Percentiles rank a stretch among this genome's conserved stretches.
phyloP scores from a whole-genome alignment of 2,888 invertebrate species.

The Ormia ochracea region DNA sequence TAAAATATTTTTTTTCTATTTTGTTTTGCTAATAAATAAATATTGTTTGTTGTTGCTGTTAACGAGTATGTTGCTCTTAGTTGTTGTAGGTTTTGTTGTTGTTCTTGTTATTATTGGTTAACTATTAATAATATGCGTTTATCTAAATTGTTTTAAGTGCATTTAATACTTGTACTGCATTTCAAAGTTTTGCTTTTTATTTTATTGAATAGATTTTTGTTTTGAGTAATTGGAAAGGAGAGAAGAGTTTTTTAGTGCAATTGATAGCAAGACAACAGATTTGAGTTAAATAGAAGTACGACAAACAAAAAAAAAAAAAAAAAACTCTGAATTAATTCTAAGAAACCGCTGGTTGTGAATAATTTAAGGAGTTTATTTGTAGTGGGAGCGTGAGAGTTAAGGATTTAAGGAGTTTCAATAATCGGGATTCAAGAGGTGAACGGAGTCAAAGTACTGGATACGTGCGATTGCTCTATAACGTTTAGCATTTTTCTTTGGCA shows the following conservation, averaged over 20 bases:
- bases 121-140: background rate
- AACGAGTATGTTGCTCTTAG: conserved; percentile 11
- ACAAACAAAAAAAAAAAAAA: too few species aligned
- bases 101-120: conserved; percentile 13
- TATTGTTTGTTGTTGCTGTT: conserved; percentile 22
- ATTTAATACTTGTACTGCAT: conserved; percentile 31
- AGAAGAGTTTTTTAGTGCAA: conserved; percentile 47
- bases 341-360: conserved; percentile 51
- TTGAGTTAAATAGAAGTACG: conserved; percentile 1
- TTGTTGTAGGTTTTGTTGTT: background rate
- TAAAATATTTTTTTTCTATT: background rate
- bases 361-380: conserved; percentile 23
- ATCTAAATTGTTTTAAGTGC: conserved; percentile 30
- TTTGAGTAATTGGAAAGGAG: conserved; percentile 45
- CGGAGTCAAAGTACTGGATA: conserved; percentile 75
- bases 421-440: conserved; percentile 66
- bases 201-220: conserved; percentile 32
- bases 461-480: conserved; percentile 76
- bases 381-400: conserved; percentile 6
- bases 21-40: background rate
- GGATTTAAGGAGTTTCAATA: conserved; percentile 63
- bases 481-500: conserved; percentile 76
- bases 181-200: conserved; percentile 34
- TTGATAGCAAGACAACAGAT: conserved; percentile 28
- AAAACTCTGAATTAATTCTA: conserved; percentile 59